Evolutionary conservation across 2,113 vertebrate genomes (phyloP).

Genomic region (Notothenia rossii): DNA sequence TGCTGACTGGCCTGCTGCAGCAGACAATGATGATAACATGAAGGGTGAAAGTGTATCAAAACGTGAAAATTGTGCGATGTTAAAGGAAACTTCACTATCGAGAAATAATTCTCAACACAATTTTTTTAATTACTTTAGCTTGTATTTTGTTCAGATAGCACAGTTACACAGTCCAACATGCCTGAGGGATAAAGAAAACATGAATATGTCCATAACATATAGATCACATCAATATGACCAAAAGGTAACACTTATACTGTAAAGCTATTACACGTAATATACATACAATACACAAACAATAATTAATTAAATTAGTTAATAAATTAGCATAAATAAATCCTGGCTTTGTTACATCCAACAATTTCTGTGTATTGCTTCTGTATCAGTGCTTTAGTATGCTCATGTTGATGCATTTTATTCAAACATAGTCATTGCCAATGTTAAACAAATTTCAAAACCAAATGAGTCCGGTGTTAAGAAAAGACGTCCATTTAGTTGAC

Average conservation of each 20-base stretch:
- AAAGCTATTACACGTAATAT: neutral
- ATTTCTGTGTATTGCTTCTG: neutral
- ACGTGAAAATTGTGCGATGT: neutral
- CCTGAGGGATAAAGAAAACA: neutral
- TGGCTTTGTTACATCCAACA: no score
- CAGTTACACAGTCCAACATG: neutral
- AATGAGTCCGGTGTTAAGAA: constrained; percentile 8
- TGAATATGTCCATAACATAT: neutral
- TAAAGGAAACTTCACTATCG: no score
- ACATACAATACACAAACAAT: neutral
- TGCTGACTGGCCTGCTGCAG: no score
- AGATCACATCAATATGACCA: neutral
- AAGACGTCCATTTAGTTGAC: constrained; percentile 29
- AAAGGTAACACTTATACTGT: neutral
- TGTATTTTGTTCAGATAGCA: neutral
- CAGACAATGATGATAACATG: no score
- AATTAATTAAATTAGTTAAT: no score
- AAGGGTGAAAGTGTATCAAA: neutral
- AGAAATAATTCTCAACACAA: no score
- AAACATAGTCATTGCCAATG: neutral
- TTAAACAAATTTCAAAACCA: constrained; percentile 11
- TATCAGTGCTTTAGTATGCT: neutral
- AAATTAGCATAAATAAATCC: no score
- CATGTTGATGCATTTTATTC: constrained; percentile 16
- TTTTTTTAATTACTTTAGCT: neutral